A percentile compares a stretch with the other conserved stretches of the same genome.
Evolutionary conservation across 2,113 vertebrate genomes (phyloP).

Genomic region (Myxocyprinus asiaticus): DNA sequence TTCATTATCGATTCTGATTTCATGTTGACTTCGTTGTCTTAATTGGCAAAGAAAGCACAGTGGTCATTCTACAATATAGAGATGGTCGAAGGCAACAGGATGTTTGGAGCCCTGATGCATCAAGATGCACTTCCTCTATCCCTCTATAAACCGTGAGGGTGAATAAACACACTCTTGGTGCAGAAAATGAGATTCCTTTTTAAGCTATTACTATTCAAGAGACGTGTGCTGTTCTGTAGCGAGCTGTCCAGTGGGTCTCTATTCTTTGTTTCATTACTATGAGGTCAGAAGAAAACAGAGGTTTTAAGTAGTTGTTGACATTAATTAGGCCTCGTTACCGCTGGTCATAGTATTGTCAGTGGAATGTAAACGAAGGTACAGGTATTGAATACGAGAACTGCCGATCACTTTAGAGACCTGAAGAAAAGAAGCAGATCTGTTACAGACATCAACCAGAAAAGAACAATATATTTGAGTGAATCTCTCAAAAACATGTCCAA

Average conservation of each 20-base stretch:
- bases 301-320: conserved; percentile 32
- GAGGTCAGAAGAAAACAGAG: conserved; percentile 33
- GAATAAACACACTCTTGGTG: neutral
- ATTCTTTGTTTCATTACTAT: conserved; percentile 32
- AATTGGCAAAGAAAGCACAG: too few species aligned
- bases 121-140: neutral
- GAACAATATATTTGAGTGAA: neutral
- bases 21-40: too few species aligned
- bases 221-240: neutral
- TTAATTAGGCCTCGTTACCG: conserved; percentile 26
- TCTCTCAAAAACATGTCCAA: too few species aligned
- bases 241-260: conserved; percentile 10
- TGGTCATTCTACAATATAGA: too few species aligned
- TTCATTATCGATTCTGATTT: too few species aligned
- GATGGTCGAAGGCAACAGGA: too few species aligned
- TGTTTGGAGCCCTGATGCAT: neutral
- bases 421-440: neutral
- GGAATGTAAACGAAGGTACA: neutral
- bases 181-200: conserved; percentile 1
- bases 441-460: neutral
- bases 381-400: neutral
- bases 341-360: neutral
- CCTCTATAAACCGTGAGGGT: neutral
- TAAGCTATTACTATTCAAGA: conserved; percentile 16
- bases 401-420: neutral